Evolutionary conservation across 2,113 vertebrate genomes (phyloP), one percentile per base, ranked within the genome.

Genomic region (Mellivora capensis): DNA sequence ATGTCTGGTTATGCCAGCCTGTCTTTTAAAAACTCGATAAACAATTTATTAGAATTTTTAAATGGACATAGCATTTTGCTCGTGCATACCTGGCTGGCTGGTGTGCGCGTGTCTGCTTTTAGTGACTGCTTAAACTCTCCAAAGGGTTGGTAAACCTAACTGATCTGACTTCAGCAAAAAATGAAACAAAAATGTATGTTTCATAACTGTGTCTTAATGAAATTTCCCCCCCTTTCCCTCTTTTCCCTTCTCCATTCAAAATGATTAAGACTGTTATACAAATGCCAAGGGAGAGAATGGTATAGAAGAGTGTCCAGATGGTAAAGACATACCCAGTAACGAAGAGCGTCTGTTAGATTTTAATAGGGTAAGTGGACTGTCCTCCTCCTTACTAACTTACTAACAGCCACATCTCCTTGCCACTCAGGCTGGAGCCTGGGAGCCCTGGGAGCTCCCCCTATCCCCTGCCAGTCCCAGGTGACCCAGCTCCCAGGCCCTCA

Each of bases 311-410:
- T 97, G 96, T 97, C 97, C 98, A 96, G 98, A 98, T 98, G 97
- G 93, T 98, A 99, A 99, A 98, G 99, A 99, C 93, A 95, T 97
- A 93, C 93, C 99, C 98, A 98, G 98, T 98, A 98, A 96, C 91
- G 99, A 98, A 98, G 99, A 99, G 97, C 99, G 97, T 93, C 98
- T 98, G 98, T 98, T 99, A 98, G 99, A 99, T 98, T 98, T 99
- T 98, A 99, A 99, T 98, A 99, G 99, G 98, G 99, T 99, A 99
- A 99, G 98, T 99, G 96, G 42, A 83, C 94, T 93, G 90, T 96
- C 83, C 96, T 92, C 77, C 94, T 9, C 77, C 94, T 12, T 79
- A 11, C 7, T 37, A n/a, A 94, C 94, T 39, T 27, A 23, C 85
- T 21, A 15, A 61, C 1, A 71, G 76, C 91, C 57, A 21, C 59